Evolutionary conservation across 2,797 vertebrate genomes (phyloP).

Genomic region (Microhierax caerulescens): DNA sequence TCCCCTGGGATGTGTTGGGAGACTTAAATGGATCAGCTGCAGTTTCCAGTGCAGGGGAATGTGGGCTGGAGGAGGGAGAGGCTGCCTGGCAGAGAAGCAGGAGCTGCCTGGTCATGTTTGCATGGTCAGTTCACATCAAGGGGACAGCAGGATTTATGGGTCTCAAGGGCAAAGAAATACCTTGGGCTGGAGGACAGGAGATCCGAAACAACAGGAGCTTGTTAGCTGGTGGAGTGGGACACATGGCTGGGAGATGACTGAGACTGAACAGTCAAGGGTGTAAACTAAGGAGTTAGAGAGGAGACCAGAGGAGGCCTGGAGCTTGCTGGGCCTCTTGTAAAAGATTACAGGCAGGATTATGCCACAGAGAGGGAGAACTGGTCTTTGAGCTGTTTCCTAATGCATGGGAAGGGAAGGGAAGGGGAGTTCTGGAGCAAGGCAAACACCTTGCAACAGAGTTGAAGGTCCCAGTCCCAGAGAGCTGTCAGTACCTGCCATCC

Average conservation of each 20-base stretch:
- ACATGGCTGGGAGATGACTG: neutral
- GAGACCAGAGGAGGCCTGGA: neutral
- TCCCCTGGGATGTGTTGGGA: neutral
- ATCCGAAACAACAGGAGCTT: neutral
- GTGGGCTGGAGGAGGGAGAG: neutral
- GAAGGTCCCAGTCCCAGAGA: neutral
- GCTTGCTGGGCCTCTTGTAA: neutral
- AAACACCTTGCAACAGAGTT: neutral
- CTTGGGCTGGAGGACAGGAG: neutral
- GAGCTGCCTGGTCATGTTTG: neutral
- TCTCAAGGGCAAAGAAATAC: neutral
- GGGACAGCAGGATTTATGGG: neutral
- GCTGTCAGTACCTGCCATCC: neutral
- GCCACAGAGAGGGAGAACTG: neutral
- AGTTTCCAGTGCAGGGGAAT: neutral
- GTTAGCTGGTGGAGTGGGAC: neutral
- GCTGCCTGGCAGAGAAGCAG: neutral
- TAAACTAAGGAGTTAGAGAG: neutral
- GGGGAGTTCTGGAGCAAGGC: neutral
- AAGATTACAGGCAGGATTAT: neutral
- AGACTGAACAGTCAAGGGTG: rapidly evolving
- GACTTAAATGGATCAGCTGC: neutral
- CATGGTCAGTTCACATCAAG: neutral
- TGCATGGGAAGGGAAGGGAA: neutral
- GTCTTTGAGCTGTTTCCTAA: neutral